Evolutionary conservation across 2,113 vertebrate species (phyloP), one percentile per base, ranked within the genome.

Genomic region (Sceloporus tristichus): DNA sequence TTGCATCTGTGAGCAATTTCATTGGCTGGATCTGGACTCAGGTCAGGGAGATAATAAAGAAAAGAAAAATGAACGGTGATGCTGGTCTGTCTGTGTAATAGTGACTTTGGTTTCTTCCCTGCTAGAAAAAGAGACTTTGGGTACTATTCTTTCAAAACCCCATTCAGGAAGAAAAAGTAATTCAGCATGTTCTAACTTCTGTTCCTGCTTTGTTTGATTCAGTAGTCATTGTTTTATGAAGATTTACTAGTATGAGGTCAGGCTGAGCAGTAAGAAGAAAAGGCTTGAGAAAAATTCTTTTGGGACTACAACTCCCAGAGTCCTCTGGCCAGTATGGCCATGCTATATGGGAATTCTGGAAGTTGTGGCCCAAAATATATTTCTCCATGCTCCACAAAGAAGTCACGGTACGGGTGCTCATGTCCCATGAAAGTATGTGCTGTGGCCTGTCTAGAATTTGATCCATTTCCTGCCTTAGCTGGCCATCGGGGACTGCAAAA

Each of bases 141-240:
- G 38, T 40, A 42, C 29, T 34, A 13, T 29, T 48, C 27, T 59
- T 40, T n/a, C 34, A 73, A 79, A 54, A 27, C 4, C 11, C 75
- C 27, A 29, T 38, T 9, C 27, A 48, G 42, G 62, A 1, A 65
- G 29, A 34, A 29, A 68, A 3, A 11, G 5, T 25, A 18, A 56
- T 71, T 56, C n/a, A 34, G 53, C n/a, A 25, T 81, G 6, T 85
- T 1, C 27, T 75, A 85, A 70, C 56, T 91, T 86, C 59, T 82
- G 38, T 70, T 76, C 85, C 79, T 66, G 62, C 65, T 70, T 65
- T 1, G 34, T 16, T 71, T 79, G 68, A 38, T 40, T 56, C 29
- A 2, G 27, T 18, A 34, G 53, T 79, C 16, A 4, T 0, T 76
- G 5, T 90, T 84, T 93, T 0, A 0, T 23, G 13, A 27, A 59